Conservation (phyloP, 2,888 invertebrate genomes). For the Chydorus sphaericus region DNA sequence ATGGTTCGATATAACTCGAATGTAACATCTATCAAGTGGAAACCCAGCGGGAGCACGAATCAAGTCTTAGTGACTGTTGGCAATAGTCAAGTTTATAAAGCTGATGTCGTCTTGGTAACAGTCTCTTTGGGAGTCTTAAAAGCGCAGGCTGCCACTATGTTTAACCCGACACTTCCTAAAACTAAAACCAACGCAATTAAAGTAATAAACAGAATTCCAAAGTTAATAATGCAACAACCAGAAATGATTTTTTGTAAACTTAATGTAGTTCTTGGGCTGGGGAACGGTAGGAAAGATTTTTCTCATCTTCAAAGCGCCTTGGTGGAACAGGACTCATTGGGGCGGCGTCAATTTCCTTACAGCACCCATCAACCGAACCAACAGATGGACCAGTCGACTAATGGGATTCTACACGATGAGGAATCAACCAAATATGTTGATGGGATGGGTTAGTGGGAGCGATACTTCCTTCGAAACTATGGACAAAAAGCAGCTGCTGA, state of each 20-base stretch:
- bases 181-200: neutral
- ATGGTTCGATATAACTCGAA: too few species aligned
- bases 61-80: too few species aligned
- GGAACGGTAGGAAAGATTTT: neutral
- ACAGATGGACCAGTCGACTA: neutral
- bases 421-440: neutral
- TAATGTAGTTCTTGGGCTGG: neutral
- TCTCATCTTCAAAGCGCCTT: neutral
- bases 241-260: too few species aligned
- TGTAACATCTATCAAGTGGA: too few species aligned
- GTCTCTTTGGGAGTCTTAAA: neutral
- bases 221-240: too few species aligned
- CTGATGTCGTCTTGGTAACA: neutral
- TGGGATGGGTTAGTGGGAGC: neutral
- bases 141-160: neutral
- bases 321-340: neutral
- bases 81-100: too few species aligned
- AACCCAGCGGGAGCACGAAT: too few species aligned
- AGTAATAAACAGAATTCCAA: too few species aligned
- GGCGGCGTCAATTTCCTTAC: neutral
- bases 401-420: neutral
- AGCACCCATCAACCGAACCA: neutral
- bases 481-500: too few species aligned
- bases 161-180: neutral
- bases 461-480: too few species aligned